Evolutionary conservation across 2,888 invertebrate genomes (phyloP).

Genomic region (Drosophila bunnanda): DNA sequence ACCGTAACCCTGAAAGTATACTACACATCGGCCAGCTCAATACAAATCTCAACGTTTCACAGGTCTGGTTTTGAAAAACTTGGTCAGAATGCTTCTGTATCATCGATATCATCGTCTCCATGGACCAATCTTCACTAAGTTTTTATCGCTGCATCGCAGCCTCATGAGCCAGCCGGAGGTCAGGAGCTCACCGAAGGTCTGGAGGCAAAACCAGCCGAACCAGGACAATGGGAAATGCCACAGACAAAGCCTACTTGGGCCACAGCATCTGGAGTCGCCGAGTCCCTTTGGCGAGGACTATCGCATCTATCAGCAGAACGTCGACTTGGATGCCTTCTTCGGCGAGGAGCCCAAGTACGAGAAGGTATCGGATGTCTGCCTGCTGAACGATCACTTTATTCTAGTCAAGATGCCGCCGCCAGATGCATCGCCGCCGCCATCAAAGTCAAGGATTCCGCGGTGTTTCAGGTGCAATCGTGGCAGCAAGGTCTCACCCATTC

Average conservation of each 20-base stretch:
- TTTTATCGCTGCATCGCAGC: conserved; percentile 42
- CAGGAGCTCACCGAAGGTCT: neutral
- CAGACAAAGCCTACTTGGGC: conserved; percentile 8
- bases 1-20: conserved; percentile 29
- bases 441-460: conserved; percentile 52
- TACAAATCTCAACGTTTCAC: neutral
- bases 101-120: conserved; percentile 37
- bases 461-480: conserved; percentile 67
- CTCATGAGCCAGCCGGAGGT: conserved; percentile 39
- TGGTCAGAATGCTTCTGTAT: conserved; percentile 50
- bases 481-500: conserved; percentile 68
- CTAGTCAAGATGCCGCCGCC: conserved; percentile 79
- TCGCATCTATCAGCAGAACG: conserved; percentile 73
- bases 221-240: conserved; percentile 8
- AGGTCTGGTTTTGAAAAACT: neutral
- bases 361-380: conserved; percentile 78
- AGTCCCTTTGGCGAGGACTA: conserved; percentile 54
- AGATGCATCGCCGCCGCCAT: neutral
- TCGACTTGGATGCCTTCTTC: conserved; percentile 73
- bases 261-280: conserved; percentile 26
- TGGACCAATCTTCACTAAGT: conserved; percentile 38
- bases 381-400: conserved; percentile 82
- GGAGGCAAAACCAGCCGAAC: conserved; percentile 9
- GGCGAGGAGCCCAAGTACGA: conserved; percentile 61
- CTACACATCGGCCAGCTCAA: conserved; percentile 11